Conservation (phyloP, 2,888 invertebrate species). For the Adela reaumurella region DNA sequence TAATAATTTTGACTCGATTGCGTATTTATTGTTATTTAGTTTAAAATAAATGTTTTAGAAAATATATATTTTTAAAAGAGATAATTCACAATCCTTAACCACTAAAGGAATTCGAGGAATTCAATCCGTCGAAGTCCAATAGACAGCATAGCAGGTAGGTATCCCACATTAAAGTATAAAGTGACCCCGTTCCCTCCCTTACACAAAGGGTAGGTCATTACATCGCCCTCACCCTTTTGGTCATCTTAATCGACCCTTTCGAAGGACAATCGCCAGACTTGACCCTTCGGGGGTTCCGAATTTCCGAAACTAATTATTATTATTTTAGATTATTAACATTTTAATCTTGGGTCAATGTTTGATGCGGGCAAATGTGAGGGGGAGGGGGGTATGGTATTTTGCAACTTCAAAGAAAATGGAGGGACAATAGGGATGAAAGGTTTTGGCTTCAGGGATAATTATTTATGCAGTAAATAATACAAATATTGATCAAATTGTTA, state of each 20-base stretch:
- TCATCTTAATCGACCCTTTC: constrained; percentile 54
- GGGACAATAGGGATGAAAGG: too few relatives aligned
- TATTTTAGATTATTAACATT: constrained; percentile 38
- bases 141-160: neutral
- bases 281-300: constrained; percentile 30
- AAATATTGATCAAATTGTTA: too few relatives aligned
- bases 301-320: constrained; percentile 45
- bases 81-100: too few relatives aligned
- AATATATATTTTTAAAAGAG: too few relatives aligned
- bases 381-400: neutral
- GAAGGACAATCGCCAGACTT: constrained; percentile 44
- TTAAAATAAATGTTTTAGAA: too few relatives aligned
- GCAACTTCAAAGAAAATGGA: too few relatives aligned
- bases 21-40: too few relatives aligned
- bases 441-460: too few relatives aligned
- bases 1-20: too few relatives aligned
- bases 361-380: neutral
- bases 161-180: neutral
- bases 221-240: constrained; percentile 21
- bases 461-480: too few relatives aligned
- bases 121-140: too few relatives aligned
- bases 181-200: neutral
- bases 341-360: constrained; percentile 29
- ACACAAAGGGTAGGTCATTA: constrained; percentile 23
- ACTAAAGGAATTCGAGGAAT: too few relatives aligned